Conservation (phyloP, 1,140 invertebrate species). For the Neodiprion fabricii region DNA sequence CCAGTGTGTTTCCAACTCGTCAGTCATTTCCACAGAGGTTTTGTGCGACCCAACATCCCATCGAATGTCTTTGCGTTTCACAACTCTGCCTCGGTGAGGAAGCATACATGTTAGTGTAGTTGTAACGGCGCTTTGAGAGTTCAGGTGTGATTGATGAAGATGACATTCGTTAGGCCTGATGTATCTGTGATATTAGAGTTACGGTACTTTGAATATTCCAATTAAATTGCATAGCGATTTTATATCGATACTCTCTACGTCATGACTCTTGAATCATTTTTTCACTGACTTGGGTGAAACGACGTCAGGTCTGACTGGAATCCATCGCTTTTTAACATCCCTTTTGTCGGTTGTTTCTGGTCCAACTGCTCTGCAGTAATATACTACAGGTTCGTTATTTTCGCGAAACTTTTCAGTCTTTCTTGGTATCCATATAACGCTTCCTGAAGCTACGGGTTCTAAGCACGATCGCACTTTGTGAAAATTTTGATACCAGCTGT, state of each 20-base stretch:
- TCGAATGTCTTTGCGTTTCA: conserved; percentile 23
- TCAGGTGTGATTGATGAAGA: conserved; percentile 18
- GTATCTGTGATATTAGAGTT: conserved; percentile 36
- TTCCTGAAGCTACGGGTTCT: conserved; percentile 26
- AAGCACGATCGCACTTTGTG: not conserved
- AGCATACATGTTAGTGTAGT: conserved; percentile 26
- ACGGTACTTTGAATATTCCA: conserved; percentile 33
- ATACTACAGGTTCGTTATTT: conserved; percentile 20
- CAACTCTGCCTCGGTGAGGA: conserved; percentile 20
- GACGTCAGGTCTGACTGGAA: conserved; percentile 8
- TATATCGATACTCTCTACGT: conserved; percentile 21
- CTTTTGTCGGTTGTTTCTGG: not conserved
- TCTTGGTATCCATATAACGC: conserved; percentile 23
- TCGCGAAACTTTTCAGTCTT: conserved; percentile 10
- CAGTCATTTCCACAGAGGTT: conserved; percentile 20
- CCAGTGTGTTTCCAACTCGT: conserved; percentile 20
- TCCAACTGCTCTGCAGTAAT: conserved; percentile 1
- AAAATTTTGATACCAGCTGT: not conserved
- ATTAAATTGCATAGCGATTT: conserved; percentile 19
- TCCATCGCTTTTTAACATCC: conserved; percentile 14
- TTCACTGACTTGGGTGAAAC: conserved; percentile 19
- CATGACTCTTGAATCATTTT: not conserved
- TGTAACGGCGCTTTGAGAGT: conserved; percentile 23
- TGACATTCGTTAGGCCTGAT: conserved; percentile 22
- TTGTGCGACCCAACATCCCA: conserved; percentile 21